Percentiles rank a stretch among this genome's conserved stretches.
These are phyloP conservation scores for Passerina amoena DNA, from an alignment of 2,113 vertebrate species.

Conservation along the genomic window DNA sequence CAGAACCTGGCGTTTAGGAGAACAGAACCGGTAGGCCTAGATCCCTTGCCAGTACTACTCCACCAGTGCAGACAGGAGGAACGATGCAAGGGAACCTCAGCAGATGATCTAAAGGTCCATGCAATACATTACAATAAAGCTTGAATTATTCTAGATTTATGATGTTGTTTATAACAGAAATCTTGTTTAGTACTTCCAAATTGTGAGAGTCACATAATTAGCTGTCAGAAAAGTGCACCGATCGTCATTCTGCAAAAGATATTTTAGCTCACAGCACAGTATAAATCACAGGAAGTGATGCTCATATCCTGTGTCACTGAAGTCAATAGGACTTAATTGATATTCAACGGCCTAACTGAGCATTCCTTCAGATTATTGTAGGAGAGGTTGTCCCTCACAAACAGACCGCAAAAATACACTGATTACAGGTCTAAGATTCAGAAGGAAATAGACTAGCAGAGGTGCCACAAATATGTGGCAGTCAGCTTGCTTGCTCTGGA, in stretches of 20 bases:
- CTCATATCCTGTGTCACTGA: background rate
- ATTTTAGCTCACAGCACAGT: conserved; percentile 19
- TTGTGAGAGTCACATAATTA: conserved; percentile 45
- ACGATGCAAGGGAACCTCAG: background rate
- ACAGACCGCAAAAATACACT: background rate
- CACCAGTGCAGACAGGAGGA: background rate
- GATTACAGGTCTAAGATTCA: background rate
- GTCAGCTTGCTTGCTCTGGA: background rate
- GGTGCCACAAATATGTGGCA: background rate
- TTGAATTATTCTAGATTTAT: conserved; percentile 53
- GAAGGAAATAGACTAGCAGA: background rate
- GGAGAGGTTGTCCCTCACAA: background rate
- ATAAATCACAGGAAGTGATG: conserved; percentile 20
- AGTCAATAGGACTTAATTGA: conserved; percentile 28
- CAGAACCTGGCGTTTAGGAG: background rate
- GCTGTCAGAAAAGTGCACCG: conserved; percentile 56
- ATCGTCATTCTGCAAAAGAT: conserved; percentile 42
- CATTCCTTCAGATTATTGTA: background rate
- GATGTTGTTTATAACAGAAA: conserved; percentile 58
- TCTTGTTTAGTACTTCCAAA: conserved; percentile 54
- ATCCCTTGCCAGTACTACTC: background rate
- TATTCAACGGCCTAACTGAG: background rate
- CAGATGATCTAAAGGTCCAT: background rate
- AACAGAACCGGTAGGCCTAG: background rate
- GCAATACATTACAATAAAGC: conserved; percentile 26